phyloP scores from a whole-genome alignment of 2,888 invertebrate species.

The Ophion slaviceki region DNA sequence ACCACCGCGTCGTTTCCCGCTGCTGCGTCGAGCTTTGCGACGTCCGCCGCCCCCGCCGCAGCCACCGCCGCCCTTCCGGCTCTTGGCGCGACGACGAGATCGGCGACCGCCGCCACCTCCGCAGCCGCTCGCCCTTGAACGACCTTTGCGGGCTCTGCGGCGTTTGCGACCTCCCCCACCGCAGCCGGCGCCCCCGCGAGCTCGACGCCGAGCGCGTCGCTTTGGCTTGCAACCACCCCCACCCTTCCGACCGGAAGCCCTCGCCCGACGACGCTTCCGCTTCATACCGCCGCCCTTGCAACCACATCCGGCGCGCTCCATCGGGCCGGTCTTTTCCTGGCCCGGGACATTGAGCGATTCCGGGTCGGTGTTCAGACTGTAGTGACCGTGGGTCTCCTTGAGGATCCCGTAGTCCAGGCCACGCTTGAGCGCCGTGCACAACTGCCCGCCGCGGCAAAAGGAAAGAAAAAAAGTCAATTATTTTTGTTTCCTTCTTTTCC shows the following conservation, averaged over 20 bases:
- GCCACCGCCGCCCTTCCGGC: slow-evolving; percentile 48
- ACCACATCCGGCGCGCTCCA: slow-evolving; percentile 61
- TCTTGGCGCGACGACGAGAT: slow-evolving; percentile 55
- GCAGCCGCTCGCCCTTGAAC: slow-evolving; percentile 46
- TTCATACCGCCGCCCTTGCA: slow-evolving; percentile 49
- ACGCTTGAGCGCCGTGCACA: slow-evolving; percentile 77
- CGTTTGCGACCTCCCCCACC: slow-evolving; percentile 23
- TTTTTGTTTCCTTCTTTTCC: slow-evolving; percentile 24
- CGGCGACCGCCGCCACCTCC: slow-evolving; percentile 14
- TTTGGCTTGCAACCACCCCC: slow-evolving; percentile 6
- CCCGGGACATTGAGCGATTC: slow-evolving; percentile 58
- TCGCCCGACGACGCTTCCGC: slow-evolving; percentile 41
- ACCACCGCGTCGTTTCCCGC: slow-evolving; percentile 37
- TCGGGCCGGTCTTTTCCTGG: slow-evolving; percentile 62
- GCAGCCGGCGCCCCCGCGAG: slow-evolving; percentile 16
- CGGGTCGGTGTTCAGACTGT: slow-evolving; percentile 73
- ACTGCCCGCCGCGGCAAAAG: slow-evolving; percentile 54
- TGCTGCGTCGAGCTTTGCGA: slow-evolving; percentile 34
- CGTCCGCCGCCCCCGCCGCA: slow-evolving; percentile 52
- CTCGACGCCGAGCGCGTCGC: slow-evolving; percentile 31
- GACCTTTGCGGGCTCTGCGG: slow-evolving; percentile 59
- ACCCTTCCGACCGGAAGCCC: slow-evolving; percentile 34
- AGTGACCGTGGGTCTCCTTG: slow-evolving; percentile 73
- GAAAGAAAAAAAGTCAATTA: not conserved
- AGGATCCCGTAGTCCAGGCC: slow-evolving; percentile 79